Evolutionary conservation across 2,888 invertebrate species (phyloP).

Genomic region (Hololepta plana): DNA sequence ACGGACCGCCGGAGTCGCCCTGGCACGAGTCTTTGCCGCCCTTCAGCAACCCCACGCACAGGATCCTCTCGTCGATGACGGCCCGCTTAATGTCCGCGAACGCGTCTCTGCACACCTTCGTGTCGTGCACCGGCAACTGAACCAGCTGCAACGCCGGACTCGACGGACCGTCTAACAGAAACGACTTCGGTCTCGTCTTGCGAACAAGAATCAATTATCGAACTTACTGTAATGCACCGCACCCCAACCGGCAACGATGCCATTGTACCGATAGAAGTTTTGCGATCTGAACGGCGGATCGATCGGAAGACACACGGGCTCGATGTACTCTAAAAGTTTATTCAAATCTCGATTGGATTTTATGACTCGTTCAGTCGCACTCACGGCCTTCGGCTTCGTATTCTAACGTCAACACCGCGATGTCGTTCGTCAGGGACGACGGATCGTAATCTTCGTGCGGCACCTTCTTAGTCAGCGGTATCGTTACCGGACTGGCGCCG

Average conservation of each 20-base stretch:
- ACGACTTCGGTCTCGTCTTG: neutral
- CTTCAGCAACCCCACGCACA: slow-evolving; percentile 48
- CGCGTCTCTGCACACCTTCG: slow-evolving; percentile 37
- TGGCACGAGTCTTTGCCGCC: slow-evolving; percentile 59
- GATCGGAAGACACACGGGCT: slow-evolving; percentile 59
- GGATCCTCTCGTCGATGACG: slow-evolving; percentile 39
- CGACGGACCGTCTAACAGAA: slow-evolving; percentile 42
- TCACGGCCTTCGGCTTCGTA: slow-evolving; percentile 27
- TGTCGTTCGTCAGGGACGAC: slow-evolving; percentile 49
- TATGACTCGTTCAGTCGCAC: slow-evolving; percentile 5
- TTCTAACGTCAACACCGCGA: slow-evolving; percentile 52
- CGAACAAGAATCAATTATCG: neutral
- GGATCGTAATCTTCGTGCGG: slow-evolving; percentile 52
- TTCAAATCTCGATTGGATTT: neutral
- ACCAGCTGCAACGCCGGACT: slow-evolving; percentile 46
- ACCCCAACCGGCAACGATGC: slow-evolving; percentile 76
- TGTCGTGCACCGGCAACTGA: slow-evolving; percentile 49
- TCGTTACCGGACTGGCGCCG: slow-evolving; percentile 42
- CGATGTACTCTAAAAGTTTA: slow-evolving; percentile 38
- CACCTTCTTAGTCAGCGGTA: slow-evolving; percentile 37
- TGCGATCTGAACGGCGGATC: slow-evolving; percentile 31
- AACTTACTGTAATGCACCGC: slow-evolving; percentile 48
- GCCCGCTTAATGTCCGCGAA: slow-evolving; percentile 31
- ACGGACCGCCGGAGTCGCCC: slow-evolving; percentile 70
- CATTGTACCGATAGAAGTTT: slow-evolving; percentile 36